A percentile compares a stretch with the other conserved stretches of the same genome.
Conservation (phyloP, 2,113 vertebrate genomes). For the Aptenodytes forsteri region DNA sequence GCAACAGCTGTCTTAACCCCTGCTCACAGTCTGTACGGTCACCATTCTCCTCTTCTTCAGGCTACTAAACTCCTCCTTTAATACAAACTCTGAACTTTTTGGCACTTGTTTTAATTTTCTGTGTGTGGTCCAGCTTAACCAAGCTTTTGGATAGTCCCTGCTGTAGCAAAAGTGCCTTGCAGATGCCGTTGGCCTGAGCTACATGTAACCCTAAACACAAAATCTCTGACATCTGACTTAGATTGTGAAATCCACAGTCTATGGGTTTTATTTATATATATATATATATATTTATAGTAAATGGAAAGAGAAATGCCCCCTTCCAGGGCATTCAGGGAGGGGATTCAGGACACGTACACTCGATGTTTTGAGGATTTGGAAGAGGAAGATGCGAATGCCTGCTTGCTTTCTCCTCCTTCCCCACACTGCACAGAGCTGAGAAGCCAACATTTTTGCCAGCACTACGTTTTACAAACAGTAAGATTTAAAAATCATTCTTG, state of each 20-base stretch:
- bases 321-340: not conserved
- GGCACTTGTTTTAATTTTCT: not conserved
- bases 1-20: not conserved
- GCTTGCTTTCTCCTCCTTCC: not conserved
- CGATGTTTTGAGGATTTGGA: not conserved
- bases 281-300: accelerated
- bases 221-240: not conserved
- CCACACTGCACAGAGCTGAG: accelerated
- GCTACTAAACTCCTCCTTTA: not conserved
- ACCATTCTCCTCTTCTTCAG: not conserved
- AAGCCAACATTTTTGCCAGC: not conserved
- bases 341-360: not conserved
- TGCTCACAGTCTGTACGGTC: not conserved
- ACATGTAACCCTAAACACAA: not conserved
- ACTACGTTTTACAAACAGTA: not conserved
- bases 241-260: not conserved
- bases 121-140: not conserved
- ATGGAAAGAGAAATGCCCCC: not conserved
- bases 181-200: not conserved
- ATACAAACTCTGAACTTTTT: not conserved
- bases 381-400: not conserved
- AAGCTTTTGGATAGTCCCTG: not conserved
- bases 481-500: not conserved
- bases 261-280: not conserved
- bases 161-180: not conserved